These are phyloP conservation scores for Melitaea athalia DNA, from an alignment of 2,888 invertebrate genomes.

Conservation along the genomic window DNA sequence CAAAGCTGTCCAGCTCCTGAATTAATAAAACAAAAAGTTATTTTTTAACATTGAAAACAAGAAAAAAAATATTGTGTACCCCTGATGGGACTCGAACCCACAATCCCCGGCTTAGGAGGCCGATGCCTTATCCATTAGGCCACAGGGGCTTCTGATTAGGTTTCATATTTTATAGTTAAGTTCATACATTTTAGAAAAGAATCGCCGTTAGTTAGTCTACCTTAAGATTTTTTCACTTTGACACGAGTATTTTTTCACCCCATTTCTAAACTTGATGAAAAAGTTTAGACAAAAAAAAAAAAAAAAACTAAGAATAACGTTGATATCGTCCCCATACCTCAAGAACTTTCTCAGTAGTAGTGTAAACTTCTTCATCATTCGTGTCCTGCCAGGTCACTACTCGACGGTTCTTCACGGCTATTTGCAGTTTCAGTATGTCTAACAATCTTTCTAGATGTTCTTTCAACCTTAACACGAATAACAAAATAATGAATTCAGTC, in stretches of 20 bases:
- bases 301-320: not conserved
- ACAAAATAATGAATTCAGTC: not conserved
- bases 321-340: slow-evolving; percentile 46
- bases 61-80: slow-evolving; percentile 65
- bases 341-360: slow-evolving; percentile 51
- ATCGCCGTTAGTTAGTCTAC: no score
- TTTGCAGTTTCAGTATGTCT: slow-evolving; percentile 49
- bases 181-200: not conserved
- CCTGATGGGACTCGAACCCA: slow-evolving; percentile 90
- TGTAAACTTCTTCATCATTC: slow-evolving; percentile 45
- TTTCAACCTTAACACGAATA: slow-evolving; percentile 45
- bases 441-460: slow-evolving; percentile 55
- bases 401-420: slow-evolving; percentile 49
- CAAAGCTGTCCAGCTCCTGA: slow-evolving; percentile 52
- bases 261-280: no score
- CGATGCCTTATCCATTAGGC: slow-evolving; percentile 51
- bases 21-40: not conserved
- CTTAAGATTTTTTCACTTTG: no score
- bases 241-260: no score
- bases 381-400: slow-evolving; percentile 56
- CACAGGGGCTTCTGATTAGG: slow-evolving; percentile 6
- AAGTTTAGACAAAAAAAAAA: no score
- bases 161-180: not conserved
- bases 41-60: not conserved
- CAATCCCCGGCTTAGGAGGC: slow-evolving; percentile 90